Percentiles rank a stretch among this genome's conserved stretches.
Evolutionary conservation across 1,140 invertebrate species (phyloP).

Genomic region (silkworm (Bombyx mori)): DNA sequence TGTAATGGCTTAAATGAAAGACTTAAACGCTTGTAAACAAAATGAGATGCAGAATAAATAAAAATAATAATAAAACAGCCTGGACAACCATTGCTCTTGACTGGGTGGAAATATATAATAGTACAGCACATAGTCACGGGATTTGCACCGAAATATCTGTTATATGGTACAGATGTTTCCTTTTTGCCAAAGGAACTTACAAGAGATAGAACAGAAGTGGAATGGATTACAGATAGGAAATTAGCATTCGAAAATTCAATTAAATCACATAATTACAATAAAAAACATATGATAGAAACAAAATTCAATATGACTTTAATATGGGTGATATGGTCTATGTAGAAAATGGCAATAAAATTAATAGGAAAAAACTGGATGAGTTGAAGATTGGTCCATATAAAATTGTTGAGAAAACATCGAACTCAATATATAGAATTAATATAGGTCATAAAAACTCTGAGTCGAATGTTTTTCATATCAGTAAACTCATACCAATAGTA

Average conservation of each 20-base stretch:
- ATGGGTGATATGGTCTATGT: constrained; percentile 12
- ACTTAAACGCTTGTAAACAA: constrained; percentile 36
- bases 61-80: constrained; percentile 9
- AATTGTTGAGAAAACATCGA: constrained; percentile 13
- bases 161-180: constrained; percentile 27
- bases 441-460: constrained; percentile 12
- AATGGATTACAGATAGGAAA: constrained; percentile 11
- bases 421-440: constrained; percentile 12
- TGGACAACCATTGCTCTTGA: constrained; percentile 4
- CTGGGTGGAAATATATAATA: constrained; percentile 14
- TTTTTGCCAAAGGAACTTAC: constrained; percentile 32
- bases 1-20: constrained; percentile 39
- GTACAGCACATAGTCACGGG: constrained; percentile 31
- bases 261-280: constrained; percentile 14
- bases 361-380: constrained; percentile 15
- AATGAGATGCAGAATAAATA: constrained; percentile 16
- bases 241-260: constrained; percentile 12
- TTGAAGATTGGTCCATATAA: constrained; percentile 12
- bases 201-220: constrained; percentile 6
- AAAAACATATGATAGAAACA: constrained; percentile 14
- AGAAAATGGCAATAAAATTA: constrained; percentile 14
- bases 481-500: constrained; percentile 3
- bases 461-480: constrained; percentile 14
- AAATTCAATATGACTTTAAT: constrained; percentile 7
- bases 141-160: constrained; percentile 36